A percentile compares a stretch with the other conserved stretches of the same genome.
These are phyloP conservation scores for Lasioglossum calceatum DNA, from an alignment of 2,888 invertebrate species.

Conservation along the genomic window DNA sequence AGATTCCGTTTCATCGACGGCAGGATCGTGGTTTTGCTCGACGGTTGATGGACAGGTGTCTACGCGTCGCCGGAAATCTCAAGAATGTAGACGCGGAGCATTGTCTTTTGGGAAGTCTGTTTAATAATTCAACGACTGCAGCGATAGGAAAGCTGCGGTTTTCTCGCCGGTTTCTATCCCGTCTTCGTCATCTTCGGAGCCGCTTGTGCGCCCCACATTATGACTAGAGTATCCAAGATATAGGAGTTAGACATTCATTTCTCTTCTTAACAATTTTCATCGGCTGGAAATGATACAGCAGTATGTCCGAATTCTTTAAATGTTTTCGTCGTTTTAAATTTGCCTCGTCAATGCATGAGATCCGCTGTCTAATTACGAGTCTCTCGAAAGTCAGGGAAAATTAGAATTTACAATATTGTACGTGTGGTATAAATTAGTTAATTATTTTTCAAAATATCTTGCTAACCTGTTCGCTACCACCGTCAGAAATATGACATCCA, in stretches of 20 bases:
- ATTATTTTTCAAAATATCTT: too few species aligned
- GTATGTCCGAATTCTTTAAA: too few species aligned
- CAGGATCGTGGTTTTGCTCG: slow-evolving; percentile 3
- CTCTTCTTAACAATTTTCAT: not conserved
- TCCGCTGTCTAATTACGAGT: too few species aligned
- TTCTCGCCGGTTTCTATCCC: not conserved
- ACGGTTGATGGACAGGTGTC: not conserved
- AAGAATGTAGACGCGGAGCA: not conserved
- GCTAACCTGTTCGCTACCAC: too few species aligned
- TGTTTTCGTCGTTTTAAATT: too few species aligned
- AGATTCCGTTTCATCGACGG: slow-evolving; percentile 11
- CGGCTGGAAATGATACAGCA: too few species aligned
- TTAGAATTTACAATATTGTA: too few species aligned
- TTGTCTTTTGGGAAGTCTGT: not conserved
- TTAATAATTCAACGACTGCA: not conserved
- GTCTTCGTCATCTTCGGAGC: not conserved
- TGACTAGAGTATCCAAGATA: not conserved
- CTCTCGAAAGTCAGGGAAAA: too few species aligned
- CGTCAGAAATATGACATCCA: too few species aligned
- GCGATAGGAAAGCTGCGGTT: not conserved
- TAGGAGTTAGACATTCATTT: not conserved
- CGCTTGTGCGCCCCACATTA: not conserved
- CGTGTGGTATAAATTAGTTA: too few species aligned
- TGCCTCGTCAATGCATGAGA: too few species aligned
- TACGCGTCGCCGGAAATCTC: not conserved